phyloP scores from a whole-genome alignment of 23 tunicate species.

The Diplosoma virens region DNA sequence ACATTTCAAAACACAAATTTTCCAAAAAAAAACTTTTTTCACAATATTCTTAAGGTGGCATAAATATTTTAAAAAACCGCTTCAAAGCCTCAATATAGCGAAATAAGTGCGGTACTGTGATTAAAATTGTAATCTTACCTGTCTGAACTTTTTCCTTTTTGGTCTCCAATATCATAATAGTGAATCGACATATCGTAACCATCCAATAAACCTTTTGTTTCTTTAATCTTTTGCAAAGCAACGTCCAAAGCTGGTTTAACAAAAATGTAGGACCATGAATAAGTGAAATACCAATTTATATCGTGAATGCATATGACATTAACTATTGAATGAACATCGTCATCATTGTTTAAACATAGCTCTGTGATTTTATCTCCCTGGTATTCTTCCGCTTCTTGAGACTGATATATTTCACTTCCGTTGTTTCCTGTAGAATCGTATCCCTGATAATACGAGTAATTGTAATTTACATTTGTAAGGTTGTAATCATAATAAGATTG shows the following conservation, averaged over 20 bases:
- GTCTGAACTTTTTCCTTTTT: slow-evolving; percentile 47
- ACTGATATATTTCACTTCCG: too few species aligned
- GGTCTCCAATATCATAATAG: slow-evolving; percentile 59
- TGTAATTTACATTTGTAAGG: background rate
- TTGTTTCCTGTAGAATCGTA: background rate
- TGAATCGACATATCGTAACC: slow-evolving; percentile 42
- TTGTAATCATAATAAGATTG: too few species aligned
- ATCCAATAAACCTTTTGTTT: slow-evolving; percentile 32
- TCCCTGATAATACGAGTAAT: background rate
- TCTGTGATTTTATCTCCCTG: background rate
- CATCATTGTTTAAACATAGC: background rate
- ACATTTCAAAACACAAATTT: too few species aligned
- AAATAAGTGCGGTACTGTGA: too few species aligned
- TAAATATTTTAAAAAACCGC: too few species aligned
- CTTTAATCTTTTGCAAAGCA: slow-evolving; percentile 46
- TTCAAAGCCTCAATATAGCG: too few species aligned
- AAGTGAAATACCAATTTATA: slow-evolving; percentile 23
- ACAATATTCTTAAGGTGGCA: too few species aligned
- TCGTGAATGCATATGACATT: slow-evolving; percentile 10
- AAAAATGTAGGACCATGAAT: slow-evolving; percentile 82
- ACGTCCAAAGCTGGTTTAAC: slow-evolving; percentile 73
- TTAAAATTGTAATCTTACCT: too few species aligned
- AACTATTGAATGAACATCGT: background rate
- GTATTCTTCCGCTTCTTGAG: background rate
- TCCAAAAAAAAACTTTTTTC: too few species aligned